Evolutionary conservation across 2,113 vertebrate genomes (phyloP).

Genomic region (Salvator merianae): DNA sequence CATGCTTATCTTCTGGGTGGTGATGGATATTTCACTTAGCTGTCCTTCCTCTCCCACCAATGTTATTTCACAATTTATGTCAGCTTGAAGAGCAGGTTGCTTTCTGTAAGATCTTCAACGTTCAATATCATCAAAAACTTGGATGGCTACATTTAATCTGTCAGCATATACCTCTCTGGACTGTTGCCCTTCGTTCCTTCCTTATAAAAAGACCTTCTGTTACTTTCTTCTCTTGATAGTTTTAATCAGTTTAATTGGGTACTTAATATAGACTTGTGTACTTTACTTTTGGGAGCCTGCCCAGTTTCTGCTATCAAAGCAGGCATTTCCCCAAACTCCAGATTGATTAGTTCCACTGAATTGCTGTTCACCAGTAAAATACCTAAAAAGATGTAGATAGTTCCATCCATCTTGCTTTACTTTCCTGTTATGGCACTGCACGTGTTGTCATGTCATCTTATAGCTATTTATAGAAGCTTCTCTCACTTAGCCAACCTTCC

Average conservation of each 20-base stretch:
- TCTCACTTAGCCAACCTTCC: neutral
- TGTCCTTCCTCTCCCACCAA: too few species aligned
- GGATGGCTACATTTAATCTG: constrained; percentile 25
- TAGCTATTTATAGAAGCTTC: neutral
- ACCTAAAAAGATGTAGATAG: neutral
- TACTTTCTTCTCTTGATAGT: constrained; percentile 38
- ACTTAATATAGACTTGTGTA: constrained; percentile 21
- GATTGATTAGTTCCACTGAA: neutral
- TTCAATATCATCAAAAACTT: constrained; percentile 10
- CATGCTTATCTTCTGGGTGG: too few species aligned
- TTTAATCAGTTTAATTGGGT: constrained; percentile 66
- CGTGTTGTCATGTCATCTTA: neutral
- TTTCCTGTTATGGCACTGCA: neutral
- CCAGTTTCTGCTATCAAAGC: constrained; percentile 29
- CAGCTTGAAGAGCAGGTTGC: neutral
- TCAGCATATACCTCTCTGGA: neutral
- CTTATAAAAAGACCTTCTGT: constrained; percentile 31
- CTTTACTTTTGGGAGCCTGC: constrained; percentile 52
- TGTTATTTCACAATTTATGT: too few species aligned
- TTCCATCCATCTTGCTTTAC: constrained; percentile 7
- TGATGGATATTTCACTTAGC: too few species aligned
- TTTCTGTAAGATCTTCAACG: neutral
- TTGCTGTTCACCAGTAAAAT: neutral
- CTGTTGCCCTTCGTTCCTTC: neutral
- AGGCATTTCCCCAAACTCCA: constrained; percentile 34